These are phyloP conservation scores for Pantherophis guttatus DNA, from an alignment of 2,113 vertebrate species.

Conservation along the genomic window DNA sequence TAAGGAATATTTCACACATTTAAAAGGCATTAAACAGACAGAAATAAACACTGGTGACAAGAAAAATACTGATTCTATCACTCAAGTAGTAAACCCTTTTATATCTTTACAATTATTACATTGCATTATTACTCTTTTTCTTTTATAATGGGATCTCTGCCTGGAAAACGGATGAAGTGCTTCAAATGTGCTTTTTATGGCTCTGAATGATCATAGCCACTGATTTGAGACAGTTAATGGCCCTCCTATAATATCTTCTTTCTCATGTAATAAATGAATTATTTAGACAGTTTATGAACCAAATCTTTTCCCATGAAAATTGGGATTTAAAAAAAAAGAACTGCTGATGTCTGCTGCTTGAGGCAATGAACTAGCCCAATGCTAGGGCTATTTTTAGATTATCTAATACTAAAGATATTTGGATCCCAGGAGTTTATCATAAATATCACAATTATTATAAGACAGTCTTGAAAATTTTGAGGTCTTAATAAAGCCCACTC, in stretches of 20 bases:
- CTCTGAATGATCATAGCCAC: neutral
- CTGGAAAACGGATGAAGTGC: slow-evolving; percentile 19
- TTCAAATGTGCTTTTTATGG: neutral
- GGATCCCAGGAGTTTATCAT: neutral
- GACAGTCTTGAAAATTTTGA: neutral
- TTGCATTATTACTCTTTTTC: neutral
- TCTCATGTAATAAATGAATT: neutral
- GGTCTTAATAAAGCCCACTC: neutral
- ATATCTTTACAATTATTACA: slow-evolving; percentile 24
- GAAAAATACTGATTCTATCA: slow-evolving; percentile 23
- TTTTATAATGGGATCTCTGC: slow-evolving; percentile 18
- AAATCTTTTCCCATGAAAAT: neutral
- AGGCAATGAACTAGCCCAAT: neutral
- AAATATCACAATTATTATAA: neutral
- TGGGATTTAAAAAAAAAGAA: neutral
- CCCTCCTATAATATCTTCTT: neutral
- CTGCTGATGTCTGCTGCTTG: neutral
- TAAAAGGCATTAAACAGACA: slow-evolving; percentile 11
- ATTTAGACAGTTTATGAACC: neutral
- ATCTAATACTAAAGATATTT: neutral
- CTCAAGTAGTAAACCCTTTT: neutral
- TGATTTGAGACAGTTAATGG: neutral
- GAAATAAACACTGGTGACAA: neutral
- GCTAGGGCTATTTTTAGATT: neutral
- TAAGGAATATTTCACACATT: neutral